A percentile compares a stretch with the other conserved stretches of the same genome.
These are phyloP conservation scores for Leptodirus hochenwartii DNA, from an alignment of 2,888 invertebrate species.

Conservation along the genomic window DNA sequence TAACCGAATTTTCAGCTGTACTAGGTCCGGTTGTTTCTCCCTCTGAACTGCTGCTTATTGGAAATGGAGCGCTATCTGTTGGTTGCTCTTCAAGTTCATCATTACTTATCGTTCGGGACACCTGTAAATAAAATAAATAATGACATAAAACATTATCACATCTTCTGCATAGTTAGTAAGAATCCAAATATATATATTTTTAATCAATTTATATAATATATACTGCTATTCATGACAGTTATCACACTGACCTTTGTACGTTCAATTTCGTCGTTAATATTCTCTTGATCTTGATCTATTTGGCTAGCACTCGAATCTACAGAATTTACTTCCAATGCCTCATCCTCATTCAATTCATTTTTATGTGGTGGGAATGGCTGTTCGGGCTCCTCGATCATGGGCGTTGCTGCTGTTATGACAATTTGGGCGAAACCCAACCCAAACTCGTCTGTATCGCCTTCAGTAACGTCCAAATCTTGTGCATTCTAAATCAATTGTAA, in stretches of 20 bases:
- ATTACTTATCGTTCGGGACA: conserved; percentile 12
- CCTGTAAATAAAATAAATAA: too few species aligned
- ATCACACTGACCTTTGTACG: too few species aligned
- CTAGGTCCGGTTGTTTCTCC: conserved; percentile 43
- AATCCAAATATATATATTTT: too few species aligned
- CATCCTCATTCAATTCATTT: conserved; percentile 20
- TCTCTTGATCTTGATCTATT: conserved; percentile 14
- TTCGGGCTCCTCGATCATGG: conserved; percentile 75
- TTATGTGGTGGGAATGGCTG: conserved; percentile 53
- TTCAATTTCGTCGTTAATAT: conserved; percentile 11
- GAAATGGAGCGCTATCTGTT: conserved; percentile 36
- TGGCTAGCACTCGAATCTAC: conserved; percentile 14
- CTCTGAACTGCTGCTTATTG: conserved; percentile 35
- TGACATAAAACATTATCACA: too few species aligned
- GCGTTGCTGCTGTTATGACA: conserved; percentile 85
- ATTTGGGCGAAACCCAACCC: conserved; percentile 76
- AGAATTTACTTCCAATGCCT: conserved; percentile 12
- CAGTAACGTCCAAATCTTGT: too few species aligned
- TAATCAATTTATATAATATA: too few species aligned
- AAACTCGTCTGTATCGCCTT: conserved; percentile 30
- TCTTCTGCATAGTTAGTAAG: too few species aligned
- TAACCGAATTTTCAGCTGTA: conserved; percentile 41
- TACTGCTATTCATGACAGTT: too few species aligned
- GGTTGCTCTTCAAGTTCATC: conserved; percentile 31
- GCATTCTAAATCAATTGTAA: too few species aligned